Evolutionary conservation across 2,113 vertebrate genomes (phyloP).

Genomic region (Larimichthys polyactis): DNA sequence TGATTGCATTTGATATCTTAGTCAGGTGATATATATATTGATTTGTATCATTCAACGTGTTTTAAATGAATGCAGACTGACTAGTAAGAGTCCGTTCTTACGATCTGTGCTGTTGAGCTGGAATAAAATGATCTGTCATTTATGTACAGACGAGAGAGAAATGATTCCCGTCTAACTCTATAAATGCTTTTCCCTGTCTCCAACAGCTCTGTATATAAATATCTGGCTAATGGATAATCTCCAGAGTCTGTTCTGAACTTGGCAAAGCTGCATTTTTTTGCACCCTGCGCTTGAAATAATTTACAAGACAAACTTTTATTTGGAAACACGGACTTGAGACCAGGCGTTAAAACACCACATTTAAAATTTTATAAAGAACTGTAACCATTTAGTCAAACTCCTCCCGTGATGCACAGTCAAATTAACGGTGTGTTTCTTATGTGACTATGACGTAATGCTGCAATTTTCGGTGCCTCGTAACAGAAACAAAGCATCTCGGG

Average conservation of each 20-base stretch:
- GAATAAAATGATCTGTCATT: not conserved
- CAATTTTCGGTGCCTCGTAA: not conserved
- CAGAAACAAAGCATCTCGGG: slow-evolving; percentile 18
- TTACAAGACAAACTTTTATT: slow-evolving; percentile 41
- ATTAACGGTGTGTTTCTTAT: slow-evolving; percentile 1
- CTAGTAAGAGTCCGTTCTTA: not conserved
- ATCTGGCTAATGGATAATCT: not conserved
- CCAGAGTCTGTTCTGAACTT: not conserved
- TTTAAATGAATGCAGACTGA: not conserved
- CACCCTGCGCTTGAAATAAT: not conserved
- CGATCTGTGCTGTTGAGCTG: not conserved
- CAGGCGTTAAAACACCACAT: slow-evolving; percentile 12
- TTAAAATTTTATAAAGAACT: slow-evolving; percentile 5
- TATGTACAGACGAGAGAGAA: no score
- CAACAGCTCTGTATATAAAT: not conserved
- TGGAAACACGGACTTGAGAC: slow-evolving; percentile 36
- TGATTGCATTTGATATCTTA: not conserved
- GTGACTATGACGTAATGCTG: not conserved
- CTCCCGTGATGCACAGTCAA: slow-evolving; percentile 9
- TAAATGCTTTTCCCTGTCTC: not conserved
- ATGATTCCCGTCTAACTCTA: not conserved
- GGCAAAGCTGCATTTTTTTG: not conserved
- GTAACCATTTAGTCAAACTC: slow-evolving; percentile 2
- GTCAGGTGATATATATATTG: no score
- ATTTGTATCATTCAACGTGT: not conserved